These are phyloP conservation scores for Rhynchomys soricoides DNA, from an alignment of 2,113 vertebrate species.

Conservation along the genomic window DNA sequence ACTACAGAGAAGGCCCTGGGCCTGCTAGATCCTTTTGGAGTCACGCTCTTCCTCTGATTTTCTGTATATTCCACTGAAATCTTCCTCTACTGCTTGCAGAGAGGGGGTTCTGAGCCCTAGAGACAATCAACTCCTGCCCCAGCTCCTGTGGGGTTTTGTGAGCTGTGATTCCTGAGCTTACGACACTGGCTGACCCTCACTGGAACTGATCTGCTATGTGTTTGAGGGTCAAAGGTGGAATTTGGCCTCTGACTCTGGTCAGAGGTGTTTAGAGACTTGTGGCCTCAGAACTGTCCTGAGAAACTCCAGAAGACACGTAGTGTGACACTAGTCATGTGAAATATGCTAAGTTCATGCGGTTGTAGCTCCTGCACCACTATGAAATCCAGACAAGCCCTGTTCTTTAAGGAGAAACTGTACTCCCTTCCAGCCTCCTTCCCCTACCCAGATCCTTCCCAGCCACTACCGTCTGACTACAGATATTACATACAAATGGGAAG, in stretches of 20 bases:
- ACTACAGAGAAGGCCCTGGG: no score
- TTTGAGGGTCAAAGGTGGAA: background rate
- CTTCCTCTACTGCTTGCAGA: background rate
- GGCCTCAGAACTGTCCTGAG: background rate
- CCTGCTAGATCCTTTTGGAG: background rate
- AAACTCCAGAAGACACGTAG: background rate
- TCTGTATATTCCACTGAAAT: background rate
- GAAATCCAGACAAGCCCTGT: background rate
- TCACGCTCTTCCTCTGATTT: background rate
- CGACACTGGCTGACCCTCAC: no score
- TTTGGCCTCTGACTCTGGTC: background rate
- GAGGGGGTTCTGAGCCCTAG: background rate
- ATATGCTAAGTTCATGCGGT: background rate
- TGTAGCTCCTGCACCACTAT: background rate
- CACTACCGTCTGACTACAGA: background rate
- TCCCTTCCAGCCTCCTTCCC: no score
- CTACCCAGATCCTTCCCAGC: background rate
- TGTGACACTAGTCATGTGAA: background rate
- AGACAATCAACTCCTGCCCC: background rate
- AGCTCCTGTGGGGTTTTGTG: background rate
- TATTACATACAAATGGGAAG: background rate
- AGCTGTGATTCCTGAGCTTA: no score
- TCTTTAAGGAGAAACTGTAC: background rate
- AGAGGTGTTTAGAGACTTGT: background rate
- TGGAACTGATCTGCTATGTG: no score